Percentiles rank a stretch among this genome's conserved stretches.
phyloP scores from a whole-genome alignment of 2,797 vertebrate genomes.

The Semaprochilodus insignis region DNA sequence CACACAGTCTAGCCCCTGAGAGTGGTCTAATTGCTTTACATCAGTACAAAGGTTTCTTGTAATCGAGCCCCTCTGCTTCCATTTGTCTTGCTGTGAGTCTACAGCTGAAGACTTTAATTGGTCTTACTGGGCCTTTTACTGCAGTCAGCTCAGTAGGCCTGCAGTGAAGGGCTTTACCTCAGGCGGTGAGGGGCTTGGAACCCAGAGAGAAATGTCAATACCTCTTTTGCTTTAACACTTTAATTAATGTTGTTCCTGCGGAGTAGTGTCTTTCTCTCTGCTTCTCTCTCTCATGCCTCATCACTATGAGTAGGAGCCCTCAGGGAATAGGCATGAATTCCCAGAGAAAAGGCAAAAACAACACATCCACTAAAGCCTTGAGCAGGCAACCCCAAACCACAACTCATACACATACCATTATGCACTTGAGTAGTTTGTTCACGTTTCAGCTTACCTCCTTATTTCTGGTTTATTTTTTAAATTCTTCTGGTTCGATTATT shows the following conservation, averaged over 20 bases:
- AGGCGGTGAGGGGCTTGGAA: conserved; percentile 71
- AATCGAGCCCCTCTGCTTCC: conserved; percentile 95
- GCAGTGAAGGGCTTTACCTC: conserved; percentile 83
- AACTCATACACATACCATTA: conserved; percentile 80
- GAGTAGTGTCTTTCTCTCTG: conserved; percentile 54
- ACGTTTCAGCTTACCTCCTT: too few species aligned
- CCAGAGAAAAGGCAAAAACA: conserved; percentile 67
- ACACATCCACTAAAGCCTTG: too few species aligned
- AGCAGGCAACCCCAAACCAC: conserved; percentile 72
- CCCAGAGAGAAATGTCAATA: conserved; percentile 87
- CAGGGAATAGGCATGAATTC: conserved; percentile 69
- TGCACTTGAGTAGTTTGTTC: too few species aligned
- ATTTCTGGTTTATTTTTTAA: too few species aligned
- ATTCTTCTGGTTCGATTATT: too few species aligned
- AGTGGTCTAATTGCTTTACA: conserved; percentile 99
- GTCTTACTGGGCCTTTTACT: conserved; percentile 93
- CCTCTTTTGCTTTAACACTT: conserved; percentile 91
- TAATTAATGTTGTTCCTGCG: conserved; percentile 94
- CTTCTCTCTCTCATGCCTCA: conserved; percentile 8
- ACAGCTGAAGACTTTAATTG: conserved; percentile 98
- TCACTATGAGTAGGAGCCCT: conserved; percentile 77
- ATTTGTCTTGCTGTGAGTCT: conserved; percentile 99
- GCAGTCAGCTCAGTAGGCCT: conserved; percentile 87
- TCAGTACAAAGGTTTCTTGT: conserved; percentile 99
- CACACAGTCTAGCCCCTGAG: conserved; percentile 88